A percentile compares a stretch with the other conserved stretches of the same genome.
phyloP scores from a whole-genome alignment of 2,888 invertebrate genomes.

The Geotrupes spiniger region DNA sequence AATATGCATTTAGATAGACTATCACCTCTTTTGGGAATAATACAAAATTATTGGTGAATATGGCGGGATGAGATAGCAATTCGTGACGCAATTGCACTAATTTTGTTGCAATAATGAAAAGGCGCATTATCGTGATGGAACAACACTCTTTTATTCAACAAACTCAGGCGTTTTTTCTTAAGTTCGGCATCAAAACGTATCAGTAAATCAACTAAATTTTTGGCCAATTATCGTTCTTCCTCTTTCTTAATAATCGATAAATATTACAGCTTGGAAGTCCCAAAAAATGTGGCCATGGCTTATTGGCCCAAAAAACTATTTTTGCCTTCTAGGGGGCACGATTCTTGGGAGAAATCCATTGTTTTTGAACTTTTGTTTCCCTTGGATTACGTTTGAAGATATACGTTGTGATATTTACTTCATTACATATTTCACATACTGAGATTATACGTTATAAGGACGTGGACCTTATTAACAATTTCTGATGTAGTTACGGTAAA shows the following conservation, averaged over 20 bases:
- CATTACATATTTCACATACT: constrained; percentile 5
- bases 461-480: not conserved
- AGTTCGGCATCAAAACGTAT: too few relatives aligned
- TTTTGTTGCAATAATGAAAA: not conserved
- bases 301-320: too few relatives aligned
- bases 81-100: not conserved
- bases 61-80: not conserved
- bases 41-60: not conserved
- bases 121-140: not conserved
- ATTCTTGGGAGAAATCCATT: too few relatives aligned
- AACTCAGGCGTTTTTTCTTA: too few relatives aligned
- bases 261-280: too few relatives aligned
- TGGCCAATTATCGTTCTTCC: too few relatives aligned
- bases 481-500: constrained; percentile 3
- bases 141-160: not conserved
- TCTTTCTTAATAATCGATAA: too few relatives aligned
- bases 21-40: not conserved
- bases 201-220: not conserved
- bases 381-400: not conserved
- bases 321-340: too few relatives aligned
- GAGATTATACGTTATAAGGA: constrained; percentile 53
- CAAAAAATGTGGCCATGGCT: too few relatives aligned
- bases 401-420: constrained; percentile 9
- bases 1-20: not conserved
- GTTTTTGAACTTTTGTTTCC: too few relatives aligned